Conservation (phyloP, 2,888 invertebrate species). For the Caprella mutica region DNA sequence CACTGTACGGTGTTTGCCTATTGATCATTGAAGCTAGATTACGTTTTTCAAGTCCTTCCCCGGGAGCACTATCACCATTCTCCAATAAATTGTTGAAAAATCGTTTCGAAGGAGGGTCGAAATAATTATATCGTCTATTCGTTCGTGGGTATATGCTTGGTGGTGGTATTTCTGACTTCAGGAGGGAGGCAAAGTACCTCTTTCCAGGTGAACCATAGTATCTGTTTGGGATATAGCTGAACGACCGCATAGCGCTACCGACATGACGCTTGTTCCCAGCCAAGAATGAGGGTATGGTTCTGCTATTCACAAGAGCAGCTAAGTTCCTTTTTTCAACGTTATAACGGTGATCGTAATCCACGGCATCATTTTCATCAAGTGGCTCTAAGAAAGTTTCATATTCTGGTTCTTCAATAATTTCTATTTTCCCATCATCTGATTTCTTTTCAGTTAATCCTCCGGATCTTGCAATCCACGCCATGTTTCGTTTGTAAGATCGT, state of each 20-base stretch:
- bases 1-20: not conserved
- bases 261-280: slow-evolving; percentile 1
- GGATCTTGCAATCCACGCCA: slow-evolving; percentile 3
- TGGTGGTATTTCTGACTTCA: not conserved
- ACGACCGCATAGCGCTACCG: slow-evolving; percentile 1
- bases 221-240: not conserved
- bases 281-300: slow-evolving; percentile 3
- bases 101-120: not conserved
- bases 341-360: not conserved
- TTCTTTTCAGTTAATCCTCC: not conserved
- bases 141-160: not conserved
- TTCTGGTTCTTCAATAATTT: not conserved
- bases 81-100: not conserved
- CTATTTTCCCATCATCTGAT: not conserved
- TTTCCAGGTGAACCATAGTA: slow-evolving; percentile 1
- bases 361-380: not conserved
- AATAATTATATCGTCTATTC: not conserved
- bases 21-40: not conserved
- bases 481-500: not conserved
- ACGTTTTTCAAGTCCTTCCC: not conserved
- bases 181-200: slow-evolving; percentile 4
- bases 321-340: slow-evolving; percentile 4
- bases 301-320: slow-evolving; percentile 3
- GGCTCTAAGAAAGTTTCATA: not conserved
- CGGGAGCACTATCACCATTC: slow-evolving; percentile 1